Percentiles rank a stretch among this genome's conserved stretches.
Evolutionary conservation across 2,113 vertebrate genomes (phyloP).

Genomic region (Colossoma macropomum): DNA sequence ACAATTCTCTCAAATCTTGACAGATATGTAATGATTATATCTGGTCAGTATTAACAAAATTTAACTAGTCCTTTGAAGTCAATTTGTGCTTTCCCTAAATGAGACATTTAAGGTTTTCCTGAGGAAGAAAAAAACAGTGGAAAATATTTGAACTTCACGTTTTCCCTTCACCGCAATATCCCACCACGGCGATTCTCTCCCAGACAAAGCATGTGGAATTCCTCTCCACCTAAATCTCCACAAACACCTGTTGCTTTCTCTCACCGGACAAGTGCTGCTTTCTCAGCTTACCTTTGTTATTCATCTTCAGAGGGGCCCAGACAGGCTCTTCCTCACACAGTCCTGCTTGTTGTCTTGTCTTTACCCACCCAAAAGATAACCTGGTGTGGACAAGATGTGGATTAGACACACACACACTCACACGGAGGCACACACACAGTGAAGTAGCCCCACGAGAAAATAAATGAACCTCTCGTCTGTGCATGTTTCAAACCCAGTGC

Average conservation of each 20-base stretch:
- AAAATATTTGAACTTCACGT: conserved; percentile 10
- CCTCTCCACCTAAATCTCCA: conserved; percentile 71
- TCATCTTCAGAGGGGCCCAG: conserved; percentile 16
- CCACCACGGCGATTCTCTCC: conserved; percentile 26
- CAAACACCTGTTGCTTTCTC: conserved; percentile 76
- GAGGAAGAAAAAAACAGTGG: background rate
- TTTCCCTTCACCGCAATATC: conserved; percentile 18
- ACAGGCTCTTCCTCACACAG: conserved; percentile 47
- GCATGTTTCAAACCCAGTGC: conserved; percentile 54
- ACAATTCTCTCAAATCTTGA: background rate
- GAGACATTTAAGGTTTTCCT: background rate
- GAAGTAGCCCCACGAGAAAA: conserved; percentile 65
- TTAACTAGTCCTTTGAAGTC: background rate
- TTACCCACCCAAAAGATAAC: conserved; percentile 71
- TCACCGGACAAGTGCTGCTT: background rate
- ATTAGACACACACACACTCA: conserved; percentile 33
- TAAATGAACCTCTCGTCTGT: conserved; percentile 62
- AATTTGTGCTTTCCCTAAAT: background rate
- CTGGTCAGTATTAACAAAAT: background rate
- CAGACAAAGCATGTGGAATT: conserved; percentile 66
- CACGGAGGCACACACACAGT: conserved; percentile 55
- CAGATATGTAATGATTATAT: background rate
- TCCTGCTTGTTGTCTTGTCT: conserved; percentile 68
- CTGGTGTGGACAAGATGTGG: conserved; percentile 42
- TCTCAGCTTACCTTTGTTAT: conserved; percentile 51